These are phyloP conservation scores for Epizoanthus ramosus DNA, from an alignment of 92 coral and sea anemone genomes.

Conservation along the genomic window DNA sequence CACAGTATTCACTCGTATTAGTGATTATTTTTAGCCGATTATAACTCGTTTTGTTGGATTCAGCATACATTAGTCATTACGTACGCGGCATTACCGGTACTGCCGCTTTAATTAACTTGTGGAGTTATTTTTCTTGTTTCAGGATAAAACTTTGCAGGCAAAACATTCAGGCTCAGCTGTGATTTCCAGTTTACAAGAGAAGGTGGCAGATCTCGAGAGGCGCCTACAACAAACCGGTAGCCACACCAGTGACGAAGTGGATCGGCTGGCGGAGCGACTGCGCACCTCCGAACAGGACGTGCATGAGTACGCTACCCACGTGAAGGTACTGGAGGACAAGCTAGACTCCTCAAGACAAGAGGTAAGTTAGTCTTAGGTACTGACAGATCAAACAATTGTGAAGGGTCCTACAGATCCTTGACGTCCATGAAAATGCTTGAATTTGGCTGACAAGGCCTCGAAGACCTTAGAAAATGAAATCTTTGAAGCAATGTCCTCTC, in stretches of 20 bases:
- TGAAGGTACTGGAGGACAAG: slow-evolving; percentile 68
- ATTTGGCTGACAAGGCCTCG: too few species aligned
- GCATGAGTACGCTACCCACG: slow-evolving; percentile 59
- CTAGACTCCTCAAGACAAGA: slow-evolving; percentile 67
- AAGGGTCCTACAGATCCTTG: too few species aligned
- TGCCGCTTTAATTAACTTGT: background rate
- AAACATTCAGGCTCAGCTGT: slow-evolving; percentile 64
- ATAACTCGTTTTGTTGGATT: too few species aligned
- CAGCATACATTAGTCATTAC: too few species aligned
- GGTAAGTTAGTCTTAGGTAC: slow-evolving; percentile 45
- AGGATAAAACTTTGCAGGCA: slow-evolving; percentile 59
- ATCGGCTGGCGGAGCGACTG: slow-evolving; percentile 51
- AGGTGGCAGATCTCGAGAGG: slow-evolving; percentile 65
- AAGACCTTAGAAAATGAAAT: too few species aligned
- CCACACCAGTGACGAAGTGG: slow-evolving; percentile 60
- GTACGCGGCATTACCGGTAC: too few species aligned
- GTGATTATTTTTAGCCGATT: too few species aligned
- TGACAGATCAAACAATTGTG: too few species aligned
- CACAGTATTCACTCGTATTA: too few species aligned
- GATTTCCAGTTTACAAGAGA: slow-evolving; percentile 61
- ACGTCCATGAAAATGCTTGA: too few species aligned
- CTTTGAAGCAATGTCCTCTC: too few species aligned
- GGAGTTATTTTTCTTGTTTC: background rate
- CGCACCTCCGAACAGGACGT: slow-evolving; percentile 62
- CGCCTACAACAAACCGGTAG: slow-evolving; percentile 59